phyloP scores from a whole-genome alignment of 2,797 vertebrate genomes.

The Diplodus puntazzo region DNA sequence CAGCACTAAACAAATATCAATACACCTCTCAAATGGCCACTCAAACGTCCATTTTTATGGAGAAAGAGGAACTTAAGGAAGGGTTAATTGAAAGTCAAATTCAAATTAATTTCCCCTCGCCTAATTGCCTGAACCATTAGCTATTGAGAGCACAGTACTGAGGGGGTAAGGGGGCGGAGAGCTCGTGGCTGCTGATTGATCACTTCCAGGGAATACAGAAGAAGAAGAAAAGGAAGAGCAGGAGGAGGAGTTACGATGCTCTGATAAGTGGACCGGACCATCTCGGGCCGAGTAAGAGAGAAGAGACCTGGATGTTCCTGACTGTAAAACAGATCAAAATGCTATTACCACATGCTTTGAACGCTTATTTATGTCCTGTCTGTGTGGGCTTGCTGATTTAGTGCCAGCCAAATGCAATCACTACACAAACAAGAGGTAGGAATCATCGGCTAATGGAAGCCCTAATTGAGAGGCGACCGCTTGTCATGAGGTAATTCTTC shows the following conservation, averaged over 20 bases:
- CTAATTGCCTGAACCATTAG: slow-evolving; percentile 89
- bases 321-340: slow-evolving; percentile 93
- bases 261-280: slow-evolving; percentile 83
- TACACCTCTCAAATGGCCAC: slow-evolving; percentile 84
- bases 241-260: slow-evolving; percentile 72
- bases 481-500: slow-evolving; percentile 95
- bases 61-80: slow-evolving; percentile 82
- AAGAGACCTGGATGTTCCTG: slow-evolving; percentile 87
- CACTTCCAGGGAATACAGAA: slow-evolving; percentile 68
- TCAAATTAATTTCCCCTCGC: slow-evolving; percentile 86
- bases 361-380: slow-evolving; percentile 96
- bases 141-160: slow-evolving; percentile 68
- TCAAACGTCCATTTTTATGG: slow-evolving; percentile 87
- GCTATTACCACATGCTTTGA: slow-evolving; percentile 94
- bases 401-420: slow-evolving; percentile 90
- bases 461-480: slow-evolving; percentile 92
- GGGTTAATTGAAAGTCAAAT: slow-evolving; percentile 92
- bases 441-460: slow-evolving; percentile 99
- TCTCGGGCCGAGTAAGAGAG: slow-evolving; percentile 55
- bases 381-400: slow-evolving; percentile 91
- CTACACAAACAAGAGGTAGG: slow-evolving; percentile 92
- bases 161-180: slow-evolving; percentile 50
- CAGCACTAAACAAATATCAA: slow-evolving; percentile 90
- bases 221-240: slow-evolving; percentile 6
- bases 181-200: slow-evolving; percentile 72